Base-by-base conservation (phyloP, 1,140 invertebrate genomes). In the Drosophila sturtevanti region DNA sequence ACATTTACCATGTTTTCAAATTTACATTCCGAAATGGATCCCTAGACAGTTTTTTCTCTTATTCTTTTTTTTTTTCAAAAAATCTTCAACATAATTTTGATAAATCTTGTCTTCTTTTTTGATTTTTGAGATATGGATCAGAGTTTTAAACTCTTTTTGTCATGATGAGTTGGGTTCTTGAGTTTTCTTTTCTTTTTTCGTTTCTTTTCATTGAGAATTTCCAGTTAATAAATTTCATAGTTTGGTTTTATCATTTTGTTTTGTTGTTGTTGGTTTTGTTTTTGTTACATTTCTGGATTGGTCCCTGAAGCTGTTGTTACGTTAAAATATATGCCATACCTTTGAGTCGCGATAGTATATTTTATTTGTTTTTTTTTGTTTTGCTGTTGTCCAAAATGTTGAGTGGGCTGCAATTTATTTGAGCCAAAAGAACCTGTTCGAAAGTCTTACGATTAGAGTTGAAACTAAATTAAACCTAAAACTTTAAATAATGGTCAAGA, bases 241-340 rank as follows among this genome's bases (percentile, higher is more conserved):
- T 54, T 22, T 18, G 44, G 61, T 44, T 16, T 12, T 59, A 24
- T 52, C 58, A 61, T 38, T 35, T 9, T 67, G 34, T 3, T 4
- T 22, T 73, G 55, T 55, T 52, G 27, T 38, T 38, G 63, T 56
- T 38, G 38, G 62, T 58, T 72, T 68, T 41, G 54, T 59, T 71
- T 35, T 54, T 44, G n/a, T n/a, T 63, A 27, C 54, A 22, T 58
- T 54, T 70, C 76, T 68, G 65, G 54, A 72, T 87, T 89, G 84
- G 84, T 89, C 84, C 84, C 84, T 89, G 84, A 89, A 89, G 84
- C 84, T 87, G 82, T 86, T 48, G 75, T 87, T 87, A 84, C 82
- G 84, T 89, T 89, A 76, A 80, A 77, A 80, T 84, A 72, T 80
- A 75, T 65, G 79, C 41, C 41, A 89, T 79, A 77, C 68, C 72